These are phyloP conservation scores for Liodrosophila aerea DNA, from an alignment of 2,888 invertebrate species.

Conservation along the genomic window DNA sequence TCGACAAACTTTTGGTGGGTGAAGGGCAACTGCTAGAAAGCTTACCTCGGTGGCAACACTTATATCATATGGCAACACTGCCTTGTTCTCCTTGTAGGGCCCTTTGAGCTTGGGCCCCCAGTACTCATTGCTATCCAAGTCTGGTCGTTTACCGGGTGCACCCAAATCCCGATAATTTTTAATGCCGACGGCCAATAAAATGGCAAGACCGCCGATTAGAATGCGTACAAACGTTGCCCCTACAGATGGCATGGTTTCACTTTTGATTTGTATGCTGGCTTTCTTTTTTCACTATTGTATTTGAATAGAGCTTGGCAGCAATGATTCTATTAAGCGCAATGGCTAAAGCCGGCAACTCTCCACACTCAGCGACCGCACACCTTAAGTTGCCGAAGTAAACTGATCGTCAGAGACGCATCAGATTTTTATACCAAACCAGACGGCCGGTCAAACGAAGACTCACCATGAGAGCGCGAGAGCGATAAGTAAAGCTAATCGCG, in stretches of 20 bases:
- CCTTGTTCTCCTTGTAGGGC: constrained; percentile 74
- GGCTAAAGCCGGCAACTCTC: neutral
- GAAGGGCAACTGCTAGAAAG: neutral
- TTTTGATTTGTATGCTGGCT: neutral
- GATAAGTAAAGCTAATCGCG: neutral
- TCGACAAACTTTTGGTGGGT: neutral
- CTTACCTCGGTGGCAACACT: constrained; percentile 71
- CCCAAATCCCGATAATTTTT: constrained; percentile 76
- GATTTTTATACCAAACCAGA: constrained; percentile 9
- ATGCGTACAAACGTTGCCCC: constrained; percentile 62
- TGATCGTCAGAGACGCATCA: constrained; percentile 5
- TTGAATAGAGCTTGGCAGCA: no score
- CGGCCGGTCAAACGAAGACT: neutral
- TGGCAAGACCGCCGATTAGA: constrained; percentile 60
- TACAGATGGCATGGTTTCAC: constrained; percentile 36
- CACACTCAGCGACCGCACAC: constrained; percentile 8
- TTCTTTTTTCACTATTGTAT: neutral
- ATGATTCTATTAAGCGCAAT: neutral
- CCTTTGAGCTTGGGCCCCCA: constrained; percentile 79
- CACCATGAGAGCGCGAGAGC: neutral
- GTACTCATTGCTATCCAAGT: constrained; percentile 76
- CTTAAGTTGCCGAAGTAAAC: constrained; percentile 24
- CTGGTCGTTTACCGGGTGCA: constrained; percentile 73
- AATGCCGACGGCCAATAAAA: constrained; percentile 69
- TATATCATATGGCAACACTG: constrained; percentile 75